These are phyloP conservation scores for Maniola hyperantus DNA, from an alignment of 2,888 invertebrate genomes.

Conservation along the genomic window DNA sequence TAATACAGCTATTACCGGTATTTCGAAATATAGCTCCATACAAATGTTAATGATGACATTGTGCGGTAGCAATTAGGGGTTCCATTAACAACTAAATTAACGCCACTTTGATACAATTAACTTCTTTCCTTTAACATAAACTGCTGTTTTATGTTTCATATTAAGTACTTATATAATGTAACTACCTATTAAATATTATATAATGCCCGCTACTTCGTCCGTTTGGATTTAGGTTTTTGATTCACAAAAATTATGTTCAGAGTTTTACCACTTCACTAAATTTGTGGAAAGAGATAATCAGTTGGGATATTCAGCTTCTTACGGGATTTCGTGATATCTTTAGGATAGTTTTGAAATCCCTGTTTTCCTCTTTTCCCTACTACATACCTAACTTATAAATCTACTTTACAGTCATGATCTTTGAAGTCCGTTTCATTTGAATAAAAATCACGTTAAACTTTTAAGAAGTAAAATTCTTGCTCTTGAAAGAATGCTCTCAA, in stretches of 20 bases:
- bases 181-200: neutral
- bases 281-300: too few relatives aligned
- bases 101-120: conserved; percentile 11
- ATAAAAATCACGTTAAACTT: neutral
- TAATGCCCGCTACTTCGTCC: too few relatives aligned
- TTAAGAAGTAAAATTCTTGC: conserved; percentile 5
- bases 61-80: conserved; percentile 12
- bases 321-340: too few relatives aligned
- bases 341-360: too few relatives aligned
- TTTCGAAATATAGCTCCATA: neutral
- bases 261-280: too few relatives aligned
- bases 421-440: too few relatives aligned
- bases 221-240: too few relatives aligned
- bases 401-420: too few relatives aligned
- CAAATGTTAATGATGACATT: conserved; percentile 3
- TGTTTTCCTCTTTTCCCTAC: too few relatives aligned
- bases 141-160: neutral
- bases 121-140: conserved; percentile 1
- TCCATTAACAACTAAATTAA: conserved; percentile 13
- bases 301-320: too few relatives aligned
- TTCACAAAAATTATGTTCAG: too few relatives aligned
- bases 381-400: too few relatives aligned
- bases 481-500: neutral
- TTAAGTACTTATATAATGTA: neutral
- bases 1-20: neutral